Percentiles rank a stretch among this genome's conserved stretches.
Evolutionary conservation across 2,888 invertebrate genomes (phyloP).

Genomic region (Cheilosia urbana): DNA sequence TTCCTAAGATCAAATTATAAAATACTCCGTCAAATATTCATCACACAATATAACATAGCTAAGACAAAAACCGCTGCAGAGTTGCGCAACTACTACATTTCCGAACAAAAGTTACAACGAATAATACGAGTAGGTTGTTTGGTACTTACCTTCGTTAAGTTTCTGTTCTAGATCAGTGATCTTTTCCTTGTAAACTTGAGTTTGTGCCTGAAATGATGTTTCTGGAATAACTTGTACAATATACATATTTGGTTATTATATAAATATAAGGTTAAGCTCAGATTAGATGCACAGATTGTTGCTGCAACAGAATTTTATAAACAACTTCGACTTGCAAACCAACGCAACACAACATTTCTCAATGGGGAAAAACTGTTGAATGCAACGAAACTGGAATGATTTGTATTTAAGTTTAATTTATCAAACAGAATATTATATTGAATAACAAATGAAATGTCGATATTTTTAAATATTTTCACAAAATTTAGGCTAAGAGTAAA

Average conservation of each 20-base stretch:
- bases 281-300: slow-evolving; percentile 2
- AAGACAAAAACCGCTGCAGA: no score
- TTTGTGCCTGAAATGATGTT: slow-evolving; percentile 80
- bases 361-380: no score
- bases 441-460: no score
- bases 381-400: no score
- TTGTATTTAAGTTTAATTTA: no score
- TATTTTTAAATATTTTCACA: no score
- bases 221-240: slow-evolving; percentile 67
- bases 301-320: neutral
- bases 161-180: slow-evolving; percentile 81
- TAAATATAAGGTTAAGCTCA: slow-evolving; percentile 30
- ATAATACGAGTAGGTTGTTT: neutral
- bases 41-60: no score
- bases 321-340: neutral
- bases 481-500: no score
- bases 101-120: slow-evolving; percentile 11
- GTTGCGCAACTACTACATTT: neutral
- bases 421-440: no score
- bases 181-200: slow-evolving; percentile 82
- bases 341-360: neutral
- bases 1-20: no score
- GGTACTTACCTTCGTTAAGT: slow-evolving; percentile 70
- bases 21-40: no score
- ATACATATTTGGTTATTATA: slow-evolving; percentile 58